Percentiles rank a stretch among this genome's conserved stretches.
These are phyloP conservation scores for Prionailurus bengalensis DNA, from an alignment of 2,113 vertebrate species.

Conservation along the genomic window DNA sequence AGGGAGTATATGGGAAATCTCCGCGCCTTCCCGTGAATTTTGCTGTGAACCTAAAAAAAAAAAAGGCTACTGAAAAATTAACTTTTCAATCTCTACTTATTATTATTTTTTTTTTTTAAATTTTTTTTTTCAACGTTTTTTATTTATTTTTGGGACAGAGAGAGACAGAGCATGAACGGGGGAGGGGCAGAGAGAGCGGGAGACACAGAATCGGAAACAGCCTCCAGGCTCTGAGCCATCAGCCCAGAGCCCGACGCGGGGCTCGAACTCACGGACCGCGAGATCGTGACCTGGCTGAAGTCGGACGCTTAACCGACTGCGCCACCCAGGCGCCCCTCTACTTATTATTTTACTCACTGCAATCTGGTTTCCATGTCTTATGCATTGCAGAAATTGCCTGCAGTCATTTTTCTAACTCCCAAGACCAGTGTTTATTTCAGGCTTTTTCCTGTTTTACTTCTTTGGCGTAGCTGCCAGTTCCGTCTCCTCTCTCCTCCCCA, in stretches of 20 bases:
- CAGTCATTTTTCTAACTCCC: background rate
- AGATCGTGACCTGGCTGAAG: no score
- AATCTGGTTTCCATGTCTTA: background rate
- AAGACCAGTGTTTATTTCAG: background rate
- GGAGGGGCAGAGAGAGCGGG: no score
- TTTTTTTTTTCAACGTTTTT: no score
- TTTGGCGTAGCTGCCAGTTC: background rate
- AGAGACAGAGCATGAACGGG: no score
- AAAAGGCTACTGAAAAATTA: background rate
- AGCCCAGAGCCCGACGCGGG: no score
- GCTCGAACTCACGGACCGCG: no score
- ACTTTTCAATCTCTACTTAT: background rate
- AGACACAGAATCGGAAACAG: no score
- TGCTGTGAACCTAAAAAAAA: background rate
- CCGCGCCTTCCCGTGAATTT: background rate
- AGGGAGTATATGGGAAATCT: background rate
- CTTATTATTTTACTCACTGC: background rate
- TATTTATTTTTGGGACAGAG: no score
- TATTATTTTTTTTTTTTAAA: no score
- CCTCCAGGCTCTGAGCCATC: no score
- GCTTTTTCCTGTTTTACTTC: constrained; percentile 8
- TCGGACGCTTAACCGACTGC: no score
- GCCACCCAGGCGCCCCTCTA: no score
- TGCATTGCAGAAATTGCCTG: background rate
- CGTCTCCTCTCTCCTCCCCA: background rate